Evolutionary conservation across 1,140 invertebrate genomes (phyloP).

Genomic region (Zophobas morio): DNA sequence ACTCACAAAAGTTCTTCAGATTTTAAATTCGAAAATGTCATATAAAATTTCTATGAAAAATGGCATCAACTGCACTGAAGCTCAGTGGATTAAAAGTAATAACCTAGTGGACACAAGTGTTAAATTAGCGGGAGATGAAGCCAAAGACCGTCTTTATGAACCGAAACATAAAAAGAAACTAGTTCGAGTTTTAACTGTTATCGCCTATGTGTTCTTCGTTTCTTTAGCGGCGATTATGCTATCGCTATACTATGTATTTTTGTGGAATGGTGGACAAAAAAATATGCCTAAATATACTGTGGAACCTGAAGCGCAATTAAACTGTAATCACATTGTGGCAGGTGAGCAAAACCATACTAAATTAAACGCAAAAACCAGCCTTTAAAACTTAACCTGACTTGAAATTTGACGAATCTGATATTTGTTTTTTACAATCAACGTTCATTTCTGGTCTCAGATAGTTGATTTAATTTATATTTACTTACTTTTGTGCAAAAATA

Average conservation of each 20-base stretch:
- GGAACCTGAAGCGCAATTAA: slow-evolving; percentile 6
- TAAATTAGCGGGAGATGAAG: slow-evolving; percentile 81
- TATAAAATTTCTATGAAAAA: slow-evolving; percentile 61
- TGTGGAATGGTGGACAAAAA: slow-evolving; percentile 81
- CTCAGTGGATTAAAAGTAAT: slow-evolving; percentile 61
- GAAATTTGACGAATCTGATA: no score
- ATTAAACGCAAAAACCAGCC: neutral
- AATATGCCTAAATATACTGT: slow-evolving; percentile 51
- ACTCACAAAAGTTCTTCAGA: slow-evolving; percentile 39
- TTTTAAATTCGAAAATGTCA: slow-evolving; percentile 61
- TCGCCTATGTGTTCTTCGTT: slow-evolving; percentile 96
- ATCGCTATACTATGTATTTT: slow-evolving; percentile 95
- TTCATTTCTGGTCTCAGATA: no score
- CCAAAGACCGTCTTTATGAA: slow-evolving; percentile 86
- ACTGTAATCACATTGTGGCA: slow-evolving; percentile 51
- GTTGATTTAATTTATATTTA: no score
- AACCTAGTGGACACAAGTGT: slow-evolving; percentile 74
- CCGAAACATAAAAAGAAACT: slow-evolving; percentile 89
- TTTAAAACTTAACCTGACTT: no score
- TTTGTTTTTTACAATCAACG: no score
- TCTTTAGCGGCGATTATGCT: slow-evolving; percentile 95
- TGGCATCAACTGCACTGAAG: slow-evolving; percentile 62
- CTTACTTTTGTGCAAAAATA: no score
- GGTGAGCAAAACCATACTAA: slow-evolving; percentile 23
- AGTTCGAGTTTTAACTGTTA: slow-evolving; percentile 93